Base-by-base conservation (phyloP, 2,888 invertebrate genomes). In the Lepidocyrtoides sp. region DNA sequence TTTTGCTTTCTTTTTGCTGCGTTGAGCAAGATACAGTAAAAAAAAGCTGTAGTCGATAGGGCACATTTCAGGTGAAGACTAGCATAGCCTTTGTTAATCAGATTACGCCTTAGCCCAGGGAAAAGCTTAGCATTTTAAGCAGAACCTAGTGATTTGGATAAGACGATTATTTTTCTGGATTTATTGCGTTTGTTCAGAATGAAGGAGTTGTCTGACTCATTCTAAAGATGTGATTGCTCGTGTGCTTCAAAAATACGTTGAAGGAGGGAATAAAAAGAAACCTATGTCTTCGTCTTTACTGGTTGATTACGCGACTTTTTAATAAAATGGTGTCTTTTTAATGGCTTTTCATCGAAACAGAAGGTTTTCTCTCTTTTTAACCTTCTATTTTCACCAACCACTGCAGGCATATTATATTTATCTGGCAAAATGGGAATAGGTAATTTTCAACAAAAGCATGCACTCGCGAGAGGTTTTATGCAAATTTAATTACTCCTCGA, bases 401-500 rank as follows among this genome's bases (percentile, higher is more conserved):
- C 5, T n/a, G 20, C 20, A 41, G 5, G 8, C 32, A 3, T 32
- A 14, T 7, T 32, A 17, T 20, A 1, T 17, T n/a, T 20, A 57
- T 10, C 1, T 20, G 17, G n/a, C 14, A 66, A 1, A 32, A 32
- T 32, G 32, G 32, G 5, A 66, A n/a, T 5, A 14, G 66, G 32
- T 29, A 29, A n/a, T 66, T 57, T 82, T 81, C 60, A 10, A 63
- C 10, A 44, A 23, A 66, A 48, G 48, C 66, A 63, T 54, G 32
- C 84, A 51, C n/a, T n/a, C 23, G 0, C 69, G 87, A 90, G 81
- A 75, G 60, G 60, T 51, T 92, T 91, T 92, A 92, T 92, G 92
- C 87, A 91, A 92, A 92, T 92, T 92, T 92, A 91, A 92, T 92
- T 92, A 87, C 89, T 69, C 36, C 54, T 36, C 10, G 23, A 32